Base-by-base conservation (phyloP, 2,888 invertebrate species). In the Geophilus truncorum region DNA sequence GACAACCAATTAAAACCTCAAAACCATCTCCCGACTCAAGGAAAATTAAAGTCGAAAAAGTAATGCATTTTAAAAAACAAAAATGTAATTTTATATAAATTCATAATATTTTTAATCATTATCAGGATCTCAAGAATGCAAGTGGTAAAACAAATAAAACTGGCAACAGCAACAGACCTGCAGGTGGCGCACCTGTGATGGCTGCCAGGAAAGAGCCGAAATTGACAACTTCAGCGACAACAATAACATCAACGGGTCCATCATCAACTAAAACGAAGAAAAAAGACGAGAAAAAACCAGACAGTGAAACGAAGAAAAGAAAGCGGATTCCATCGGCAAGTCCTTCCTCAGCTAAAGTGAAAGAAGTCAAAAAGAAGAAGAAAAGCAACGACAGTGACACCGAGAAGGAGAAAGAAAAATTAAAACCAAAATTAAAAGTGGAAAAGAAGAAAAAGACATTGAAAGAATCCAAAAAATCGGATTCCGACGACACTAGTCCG, bases 1-100 rank as follows among this genome's bases (percentile, higher is more conserved):
- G 95, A 0, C 90, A 92, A 25, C 94, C 95, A 0, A 92, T 95
- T 84, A 94, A 94, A 86, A 92, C 92, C 45, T 89, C 91, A 2
- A 93, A 92, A 88, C 89, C 90, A 36, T 91, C 91, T 7, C 91
- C 92, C 15, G 92, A 92, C 82, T 90, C 90, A 32, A 91, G 91
- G 84, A 92, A 91, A 85, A 79, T 83, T 9, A 83, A 36, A 81
- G 81, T 77, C 30, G 32, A 32, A 7, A 51, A 51, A 18, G 51
- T 51, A n/a, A 18, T 18, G 1, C 7, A 18, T n/a, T 51, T 40
- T 15, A 3, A 18, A 1, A 21, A 18, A 7, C 7, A 1, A n/a
- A 0, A 51, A 45, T 45, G 36, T 10, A 51, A 18, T 51, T 21
- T 51, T n/a, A 18, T 18, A 3, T 21, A n/a, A 3, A n/a, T n/a